Base-by-base conservation (phyloP, 1,140 invertebrate genomes). In the Drosophila mayri region DNA sequence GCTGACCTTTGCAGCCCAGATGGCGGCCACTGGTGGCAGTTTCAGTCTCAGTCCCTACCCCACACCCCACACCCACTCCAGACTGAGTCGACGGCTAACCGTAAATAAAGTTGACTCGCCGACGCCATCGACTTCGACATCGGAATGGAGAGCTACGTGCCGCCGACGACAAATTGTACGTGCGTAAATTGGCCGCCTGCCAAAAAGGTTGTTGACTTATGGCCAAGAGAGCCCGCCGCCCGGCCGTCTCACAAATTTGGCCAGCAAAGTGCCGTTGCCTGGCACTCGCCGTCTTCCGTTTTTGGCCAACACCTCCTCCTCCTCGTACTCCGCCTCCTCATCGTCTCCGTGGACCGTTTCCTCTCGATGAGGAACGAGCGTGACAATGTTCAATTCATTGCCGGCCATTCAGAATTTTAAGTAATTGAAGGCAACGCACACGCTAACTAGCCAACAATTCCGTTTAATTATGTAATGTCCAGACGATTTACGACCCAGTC, bases 151-250 rank as follows among this genome's bases (percentile, higher is more conserved):
- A 64, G 59, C 60, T 72, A 71, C 71, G 61, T 81, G 74, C 70
- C 68, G 64, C 58, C 58, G 76, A 54, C 75, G 66, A 86, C 83
- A 87, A 83, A 66, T 86, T 87, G 76, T 80, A 87, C 84, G 83
- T 88, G 83, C 84, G 83, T 87, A 88, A 88, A 88, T 84, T 83
- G 76, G 72, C 76, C 40, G 85, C 47, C 73, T 68, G 83, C 80
- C 84, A 76, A 87, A 87, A 80, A 87, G 83, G 84, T 87, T 87
- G 85, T 87, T 87, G 83, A 87, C 83, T 87, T 87, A 80, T 83
- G 52, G 77, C 62, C 71, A 62, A 52, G 61, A 52, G 61, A 67
- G 66, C 55, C 75, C 78, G 55, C 64, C 44, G 54, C 20, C 62
- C 46, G 57, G 72, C 40, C 62, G 57, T 43, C 61, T 61, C 43